Evolutionary conservation across 2,888 invertebrate species (phyloP).

Genomic region (Callosobruchus maculatus): DNA sequence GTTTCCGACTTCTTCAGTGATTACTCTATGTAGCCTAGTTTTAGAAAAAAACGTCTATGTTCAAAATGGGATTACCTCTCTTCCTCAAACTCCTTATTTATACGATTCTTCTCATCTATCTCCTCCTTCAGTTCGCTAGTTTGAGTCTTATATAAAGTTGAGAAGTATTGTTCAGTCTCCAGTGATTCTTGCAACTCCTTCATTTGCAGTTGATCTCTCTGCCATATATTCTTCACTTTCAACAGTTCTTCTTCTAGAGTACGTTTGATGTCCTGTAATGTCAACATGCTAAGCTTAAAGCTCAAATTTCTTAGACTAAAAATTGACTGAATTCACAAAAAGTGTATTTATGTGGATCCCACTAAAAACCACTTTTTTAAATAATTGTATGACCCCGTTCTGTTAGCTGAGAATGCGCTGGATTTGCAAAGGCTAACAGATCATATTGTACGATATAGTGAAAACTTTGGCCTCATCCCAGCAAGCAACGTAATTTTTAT

Average conservation of each 20-base stretch:
- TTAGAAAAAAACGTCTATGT: no score
- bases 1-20: no score
- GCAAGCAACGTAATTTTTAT: no score
- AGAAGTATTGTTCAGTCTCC: constrained; percentile 95
- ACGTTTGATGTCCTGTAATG: constrained; percentile 62
- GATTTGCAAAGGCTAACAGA: no score
- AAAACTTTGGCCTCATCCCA: no score
- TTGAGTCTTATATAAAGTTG: constrained; percentile 91
- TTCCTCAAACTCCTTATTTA: constrained; percentile 81
- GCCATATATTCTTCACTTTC: constrained; percentile 65
- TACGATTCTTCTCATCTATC: constrained; percentile 77
- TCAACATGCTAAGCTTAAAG: background rate
- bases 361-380: no score
- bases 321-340: background rate
- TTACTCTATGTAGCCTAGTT: no score
- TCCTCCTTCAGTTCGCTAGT: constrained; percentile 87
- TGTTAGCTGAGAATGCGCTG: no score
- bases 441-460: no score
- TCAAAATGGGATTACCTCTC: constrained; percentile 56
- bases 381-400: no score
- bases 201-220: constrained; percentile 59
- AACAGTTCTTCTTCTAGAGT: constrained; percentile 73
- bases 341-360: no score
- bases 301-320: constrained; percentile 6
- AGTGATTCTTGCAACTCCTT: constrained; percentile 93